Percentiles rank a stretch among this genome's conserved stretches.
Conservation (phyloP, 1,140 invertebrate genomes). For the Hypsibius dujardini region DNA sequence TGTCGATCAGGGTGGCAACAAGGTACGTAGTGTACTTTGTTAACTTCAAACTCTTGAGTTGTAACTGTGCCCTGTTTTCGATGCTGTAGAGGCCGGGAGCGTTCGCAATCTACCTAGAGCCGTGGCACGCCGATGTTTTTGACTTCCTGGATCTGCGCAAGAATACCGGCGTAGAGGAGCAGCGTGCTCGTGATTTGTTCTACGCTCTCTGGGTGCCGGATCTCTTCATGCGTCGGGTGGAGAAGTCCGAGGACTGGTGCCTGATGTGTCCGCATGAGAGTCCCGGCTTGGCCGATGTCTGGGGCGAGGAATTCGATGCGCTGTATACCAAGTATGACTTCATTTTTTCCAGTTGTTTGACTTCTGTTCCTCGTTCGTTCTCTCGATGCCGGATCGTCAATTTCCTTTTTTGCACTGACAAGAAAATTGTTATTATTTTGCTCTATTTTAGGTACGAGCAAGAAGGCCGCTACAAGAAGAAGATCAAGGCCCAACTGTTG, state of each 20-base stretch:
- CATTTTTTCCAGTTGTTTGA: constrained; percentile 18
- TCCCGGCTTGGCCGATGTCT: constrained; percentile 71
- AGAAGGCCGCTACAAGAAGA: constrained; percentile 52
- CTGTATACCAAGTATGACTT: constrained; percentile 59
- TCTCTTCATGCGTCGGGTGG: constrained; percentile 91
- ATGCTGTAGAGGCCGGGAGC: constrained; percentile 64
- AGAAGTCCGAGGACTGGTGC: constrained; percentile 68
- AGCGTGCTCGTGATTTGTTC: constrained; percentile 83
- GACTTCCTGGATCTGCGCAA: constrained; percentile 84
- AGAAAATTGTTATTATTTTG: neutral
- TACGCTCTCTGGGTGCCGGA: constrained; percentile 97
- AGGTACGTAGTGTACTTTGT: constrained; percentile 39
- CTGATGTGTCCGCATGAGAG: constrained; percentile 91
- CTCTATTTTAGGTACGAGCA: constrained; percentile 54
- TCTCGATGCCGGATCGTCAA: too few species aligned
- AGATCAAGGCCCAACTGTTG: constrained; percentile 65
- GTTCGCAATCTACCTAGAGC: constrained; percentile 95
- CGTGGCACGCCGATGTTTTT: constrained; percentile 95
- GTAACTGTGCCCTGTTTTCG: neutral
- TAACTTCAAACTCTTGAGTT: too few species aligned
- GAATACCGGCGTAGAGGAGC: constrained; percentile 83
- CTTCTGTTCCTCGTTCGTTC: too few species aligned
- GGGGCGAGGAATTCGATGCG: constrained; percentile 82
- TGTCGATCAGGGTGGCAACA: constrained; percentile 95
- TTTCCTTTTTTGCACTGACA: constrained; percentile 20